Percentiles rank a stretch among this genome's conserved stretches.
phyloP scores from a whole-genome alignment of 2,797 vertebrate genomes.

The Gadopsis bispinosus region DNA sequence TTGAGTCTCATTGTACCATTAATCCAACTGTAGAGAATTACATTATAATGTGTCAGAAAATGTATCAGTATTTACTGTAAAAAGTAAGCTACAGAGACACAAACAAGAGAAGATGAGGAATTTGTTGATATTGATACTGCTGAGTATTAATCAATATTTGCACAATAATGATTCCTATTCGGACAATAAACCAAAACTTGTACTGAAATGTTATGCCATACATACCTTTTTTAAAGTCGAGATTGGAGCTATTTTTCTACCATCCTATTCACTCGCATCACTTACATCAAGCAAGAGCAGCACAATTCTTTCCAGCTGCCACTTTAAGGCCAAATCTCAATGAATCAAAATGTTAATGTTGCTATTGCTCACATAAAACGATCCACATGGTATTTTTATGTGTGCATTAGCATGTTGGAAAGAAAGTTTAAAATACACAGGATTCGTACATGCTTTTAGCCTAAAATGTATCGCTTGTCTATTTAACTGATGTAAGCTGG shows the following conservation, averaged over 20 bases:
- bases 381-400: neutral
- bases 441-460: neutral
- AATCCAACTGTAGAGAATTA: neutral
- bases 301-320: neutral
- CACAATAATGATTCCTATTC: neutral
- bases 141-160: neutral
- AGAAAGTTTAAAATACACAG: neutral
- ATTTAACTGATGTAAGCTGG: neutral
- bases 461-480: neutral
- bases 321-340: neutral
- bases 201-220: neutral
- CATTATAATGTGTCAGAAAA: neutral
- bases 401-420: neutral
- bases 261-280: neutral
- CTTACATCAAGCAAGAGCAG: neutral
- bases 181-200: neutral
- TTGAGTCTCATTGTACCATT: conserved; percentile 41
- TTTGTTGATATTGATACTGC: neutral
- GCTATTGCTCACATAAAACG: too few species aligned
- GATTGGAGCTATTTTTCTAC: too few species aligned
- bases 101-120: neutral
- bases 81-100: neutral
- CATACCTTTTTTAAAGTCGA: neutral
- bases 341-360: too few species aligned
- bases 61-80: neutral